Base-by-base conservation (phyloP, 2,113 vertebrate species). In the Peucedramus taeniatus region DNA sequence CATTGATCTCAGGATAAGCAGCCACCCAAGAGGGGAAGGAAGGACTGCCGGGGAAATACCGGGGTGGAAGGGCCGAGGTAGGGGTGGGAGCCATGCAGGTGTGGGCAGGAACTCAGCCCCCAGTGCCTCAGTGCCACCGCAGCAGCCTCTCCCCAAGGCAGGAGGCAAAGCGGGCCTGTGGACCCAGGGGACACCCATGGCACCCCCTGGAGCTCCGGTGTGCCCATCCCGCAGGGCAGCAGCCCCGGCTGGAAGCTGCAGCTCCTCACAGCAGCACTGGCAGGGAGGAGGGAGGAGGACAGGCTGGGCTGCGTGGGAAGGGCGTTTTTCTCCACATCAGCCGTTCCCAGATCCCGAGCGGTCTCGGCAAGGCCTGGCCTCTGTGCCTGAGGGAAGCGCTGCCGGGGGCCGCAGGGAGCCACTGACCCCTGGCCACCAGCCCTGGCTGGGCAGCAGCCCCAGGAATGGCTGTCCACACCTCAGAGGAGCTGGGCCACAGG, bases 271-370 rank as follows among this genome's bases (percentile, higher is more conserved):
- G 69, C 70, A 84, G 85, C 72, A 24, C 65, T 17, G n/a, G 57
- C 83, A 33, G 27, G 16, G 80, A 37, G 75, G 33, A 79, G 47
- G 72, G 27, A 31, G 40, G 72, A 40, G 94, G 89, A 85, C 93
- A 89, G 93, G 86, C 86, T 90, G 92, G 63, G 79, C 80, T 93
- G 79, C 30, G 92, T 93, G 89, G 93, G 94, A 97, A 97, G 96
- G 90, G 89, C 21, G 11, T 83, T 85, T 84, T 83, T 64, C 94
- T 94, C 83, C 53, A 93, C 75, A 87, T 54, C 26, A 28, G 92
- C 9, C 1, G 50, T 74, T 92, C 90, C 78, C 89, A 3, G 61
- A 60, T 90, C 85, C 87, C 89, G 83, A 51, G 87, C 89, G 91
- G 81, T 22, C 71, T 91, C 75, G 13, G 45, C 70, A 45, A 45